A percentile compares a stretch with the other conserved stretches of the same genome.
phyloP scores from a whole-genome alignment of 2,888 invertebrate species.

The Eucriotettix oculatus region DNA sequence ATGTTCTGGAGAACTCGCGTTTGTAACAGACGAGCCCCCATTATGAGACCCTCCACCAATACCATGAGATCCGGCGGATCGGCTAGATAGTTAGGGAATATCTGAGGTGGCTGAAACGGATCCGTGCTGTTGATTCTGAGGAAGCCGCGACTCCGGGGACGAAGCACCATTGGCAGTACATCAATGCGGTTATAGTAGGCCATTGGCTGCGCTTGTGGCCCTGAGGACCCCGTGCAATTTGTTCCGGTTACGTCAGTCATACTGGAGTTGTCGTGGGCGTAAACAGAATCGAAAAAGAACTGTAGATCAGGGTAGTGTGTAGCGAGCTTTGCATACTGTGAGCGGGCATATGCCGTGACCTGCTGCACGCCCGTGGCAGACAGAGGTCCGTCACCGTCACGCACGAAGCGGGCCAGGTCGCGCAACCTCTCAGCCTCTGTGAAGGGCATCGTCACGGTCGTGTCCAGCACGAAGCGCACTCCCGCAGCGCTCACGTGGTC shows the following conservation, averaged over 20 bases:
- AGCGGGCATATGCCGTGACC: conserved; percentile 7
- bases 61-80: conserved; percentile 24
- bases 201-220: conserved; percentile 10
- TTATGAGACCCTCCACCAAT: conserved; percentile 27
- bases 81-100: conserved; percentile 51
- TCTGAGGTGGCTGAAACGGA: conserved; percentile 55
- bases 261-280: background rate
- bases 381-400: conserved; percentile 23
- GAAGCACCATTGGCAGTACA: conserved; percentile 41
- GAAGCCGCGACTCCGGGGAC: conserved; percentile 45
- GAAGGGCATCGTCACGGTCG: background rate
- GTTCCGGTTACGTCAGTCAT: background rate
- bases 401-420: conserved; percentile 22
- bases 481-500: conserved; percentile 83
- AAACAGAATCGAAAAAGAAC: conserved; percentile 9
- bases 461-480: conserved; percentile 21
- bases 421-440: conserved; percentile 14
- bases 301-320: conserved; percentile 12
- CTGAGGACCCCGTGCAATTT: conserved; percentile 10
- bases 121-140: conserved; percentile 46
- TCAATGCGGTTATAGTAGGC: conserved; percentile 20
- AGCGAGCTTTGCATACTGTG: conserved; percentile 4
- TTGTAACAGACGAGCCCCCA: conserved; percentile 10
- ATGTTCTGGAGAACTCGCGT: conserved; percentile 18
- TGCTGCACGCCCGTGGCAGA: conserved; percentile 24